Conservation (phyloP, 2,888 invertebrate species). For the Labia minor region DNA sequence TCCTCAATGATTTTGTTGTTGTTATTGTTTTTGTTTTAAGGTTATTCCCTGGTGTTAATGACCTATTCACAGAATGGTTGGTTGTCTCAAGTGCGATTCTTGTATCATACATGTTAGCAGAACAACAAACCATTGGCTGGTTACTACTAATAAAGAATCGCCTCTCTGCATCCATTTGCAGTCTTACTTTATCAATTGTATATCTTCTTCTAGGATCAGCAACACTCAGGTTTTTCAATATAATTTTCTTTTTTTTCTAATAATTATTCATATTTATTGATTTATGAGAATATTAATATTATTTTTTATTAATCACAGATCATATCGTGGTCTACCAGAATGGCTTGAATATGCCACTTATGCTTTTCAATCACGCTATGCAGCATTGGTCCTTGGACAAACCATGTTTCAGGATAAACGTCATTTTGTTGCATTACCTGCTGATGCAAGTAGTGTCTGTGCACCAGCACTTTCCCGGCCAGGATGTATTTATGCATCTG, state of each 20-base stretch:
- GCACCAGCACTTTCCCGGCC: neutral
- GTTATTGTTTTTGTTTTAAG: too few species aligned
- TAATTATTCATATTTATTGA: neutral
- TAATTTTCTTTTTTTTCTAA: neutral
- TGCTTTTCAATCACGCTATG: conserved; percentile 67
- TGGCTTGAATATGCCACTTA: conserved; percentile 74
- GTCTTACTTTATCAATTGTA: conserved; percentile 64
- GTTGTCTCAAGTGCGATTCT: conserved; percentile 63
- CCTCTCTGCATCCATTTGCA: conserved; percentile 63
- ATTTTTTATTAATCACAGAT: conserved; percentile 46
- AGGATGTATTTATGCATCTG: neutral
- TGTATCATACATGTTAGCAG: conserved; percentile 75
- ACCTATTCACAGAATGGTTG: conserved; percentile 46
- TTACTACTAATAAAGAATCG: conserved; percentile 70
- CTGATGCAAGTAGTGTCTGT: neutral
- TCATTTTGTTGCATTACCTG: neutral
- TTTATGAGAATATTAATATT: neutral
- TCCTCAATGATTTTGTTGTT: too few species aligned
- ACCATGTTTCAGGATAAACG: conserved; percentile 45
- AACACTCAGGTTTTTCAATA: conserved; percentile 51
- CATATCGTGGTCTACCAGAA: conserved; percentile 65
- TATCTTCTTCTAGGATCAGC: conserved; percentile 58
- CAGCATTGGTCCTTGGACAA: conserved; percentile 61
- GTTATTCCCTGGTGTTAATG: conserved; percentile 29
- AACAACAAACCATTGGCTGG: conserved; percentile 72